A percentile compares a stretch with the other conserved stretches of the same genome.
phyloP scores from a whole-genome alignment of 2,797 vertebrate genomes.

The Phylloscopus collybita region DNA sequence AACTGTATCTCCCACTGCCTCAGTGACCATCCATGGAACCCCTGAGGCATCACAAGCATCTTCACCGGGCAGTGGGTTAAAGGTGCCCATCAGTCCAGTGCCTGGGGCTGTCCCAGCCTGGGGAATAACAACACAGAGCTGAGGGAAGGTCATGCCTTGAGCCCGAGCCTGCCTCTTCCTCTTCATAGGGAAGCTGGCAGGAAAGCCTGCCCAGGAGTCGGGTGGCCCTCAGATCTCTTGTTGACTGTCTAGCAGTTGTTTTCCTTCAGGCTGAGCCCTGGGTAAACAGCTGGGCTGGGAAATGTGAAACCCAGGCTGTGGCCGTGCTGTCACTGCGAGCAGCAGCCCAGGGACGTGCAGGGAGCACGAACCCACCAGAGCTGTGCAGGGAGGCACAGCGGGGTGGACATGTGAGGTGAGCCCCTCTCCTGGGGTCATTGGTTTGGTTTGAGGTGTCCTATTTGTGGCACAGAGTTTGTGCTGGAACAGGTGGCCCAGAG shows the following conservation, averaged over 20 bases:
- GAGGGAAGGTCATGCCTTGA: background rate
- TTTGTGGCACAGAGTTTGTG: background rate
- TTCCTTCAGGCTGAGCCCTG: background rate
- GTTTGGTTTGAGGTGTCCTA: background rate
- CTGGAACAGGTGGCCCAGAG: background rate
- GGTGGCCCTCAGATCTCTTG: background rate
- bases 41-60: background rate
- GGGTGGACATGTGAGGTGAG: background rate
- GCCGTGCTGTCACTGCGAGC: fast-evolving
- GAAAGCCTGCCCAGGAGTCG: background rate
- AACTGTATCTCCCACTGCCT: background rate
- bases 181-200: conserved; percentile 9
- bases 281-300: conserved; percentile 10
- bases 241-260: conserved; percentile 41
- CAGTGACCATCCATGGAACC: fast-evolving
- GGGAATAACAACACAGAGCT: background rate
- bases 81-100: background rate
- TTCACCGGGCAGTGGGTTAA: background rate
- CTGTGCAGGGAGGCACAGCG: fast-evolving
- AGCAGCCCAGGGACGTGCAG: fast-evolving
- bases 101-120: background rate
- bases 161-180: fast-evolving
- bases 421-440: background rate
- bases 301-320: background rate
- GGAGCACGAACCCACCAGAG: fast-evolving